phyloP scores from a whole-genome alignment of 2,888 invertebrate species.

The Poecilus cupreus region DNA sequence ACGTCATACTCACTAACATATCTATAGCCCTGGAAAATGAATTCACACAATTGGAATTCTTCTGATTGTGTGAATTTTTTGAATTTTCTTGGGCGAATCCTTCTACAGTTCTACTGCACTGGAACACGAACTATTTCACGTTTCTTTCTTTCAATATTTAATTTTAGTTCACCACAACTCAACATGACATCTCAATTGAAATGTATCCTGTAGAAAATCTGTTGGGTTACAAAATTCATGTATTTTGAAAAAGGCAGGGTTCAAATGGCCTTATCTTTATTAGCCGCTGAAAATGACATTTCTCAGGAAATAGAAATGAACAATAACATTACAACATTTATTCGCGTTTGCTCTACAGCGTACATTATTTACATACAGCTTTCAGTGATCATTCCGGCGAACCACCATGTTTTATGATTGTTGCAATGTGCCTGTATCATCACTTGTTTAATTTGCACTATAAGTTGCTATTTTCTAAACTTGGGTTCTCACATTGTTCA shows the following conservation, averaged over 20 bases:
- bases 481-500: no score
- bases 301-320: conserved; percentile 31
- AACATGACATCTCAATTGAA: not conserved
- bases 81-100: no score
- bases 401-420: not conserved
- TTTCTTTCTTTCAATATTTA: not conserved
- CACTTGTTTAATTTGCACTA: not conserved
- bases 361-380: not conserved
- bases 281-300: not conserved
- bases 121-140: not conserved
- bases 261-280: conserved; percentile 35
- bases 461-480: not conserved
- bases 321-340: conserved; percentile 4
- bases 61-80: no score
- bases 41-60: no score
- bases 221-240: not conserved
- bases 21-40: not conserved
- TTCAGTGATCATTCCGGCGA: not conserved
- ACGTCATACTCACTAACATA: not conserved
- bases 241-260: conserved; percentile 33
- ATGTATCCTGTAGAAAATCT: not conserved
- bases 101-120: not conserved
- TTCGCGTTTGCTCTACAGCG: conserved; percentile 15
- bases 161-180: not conserved
- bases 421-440: conserved; percentile 5